Evolutionary conservation across 2,113 vertebrate genomes (phyloP).

Genomic region (Herpailurus yagouaroundi): DNA sequence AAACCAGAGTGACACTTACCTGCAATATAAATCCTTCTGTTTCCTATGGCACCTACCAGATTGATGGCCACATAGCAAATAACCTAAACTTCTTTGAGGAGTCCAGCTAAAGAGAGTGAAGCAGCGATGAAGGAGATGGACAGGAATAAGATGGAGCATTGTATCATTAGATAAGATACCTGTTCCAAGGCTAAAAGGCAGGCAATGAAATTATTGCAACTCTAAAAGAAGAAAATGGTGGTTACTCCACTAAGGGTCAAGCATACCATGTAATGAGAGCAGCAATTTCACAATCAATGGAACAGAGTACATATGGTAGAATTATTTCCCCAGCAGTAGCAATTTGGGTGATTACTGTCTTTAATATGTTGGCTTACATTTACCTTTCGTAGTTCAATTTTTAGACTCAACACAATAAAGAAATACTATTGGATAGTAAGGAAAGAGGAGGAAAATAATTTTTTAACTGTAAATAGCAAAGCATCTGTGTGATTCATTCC

Average conservation of each 20-base stretch:
- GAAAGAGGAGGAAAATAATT: slow-evolving; percentile 54
- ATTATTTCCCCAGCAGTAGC: slow-evolving; percentile 15
- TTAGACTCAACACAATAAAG: slow-evolving; percentile 57
- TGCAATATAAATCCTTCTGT: neutral
- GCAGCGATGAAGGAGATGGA: neutral
- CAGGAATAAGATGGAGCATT: neutral
- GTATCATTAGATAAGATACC: neutral
- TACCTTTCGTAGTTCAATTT: slow-evolving; percentile 65
- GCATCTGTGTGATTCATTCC: slow-evolving; percentile 67
- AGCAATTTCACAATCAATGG: neutral
- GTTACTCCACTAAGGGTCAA: neutral
- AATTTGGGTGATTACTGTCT: slow-evolving; percentile 57
- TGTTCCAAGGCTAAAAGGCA: neutral
- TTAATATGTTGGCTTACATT: slow-evolving; percentile 50
- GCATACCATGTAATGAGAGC: neutral
- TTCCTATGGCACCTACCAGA: neutral
- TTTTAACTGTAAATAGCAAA: slow-evolving; percentile 50
- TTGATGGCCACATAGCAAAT: neutral
- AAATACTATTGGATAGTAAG: slow-evolving; percentile 50
- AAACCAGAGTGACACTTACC: neutral
- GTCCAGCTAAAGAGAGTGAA: neutral
- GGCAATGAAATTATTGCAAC: neutral
- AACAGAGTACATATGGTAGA: neutral
- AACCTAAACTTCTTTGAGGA: neutral
- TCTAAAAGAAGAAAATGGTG: slow-evolving; percentile 20